Evolutionary conservation across 2,888 invertebrate species (phyloP).

Genomic region (Dicyrtoma fusca): DNA sequence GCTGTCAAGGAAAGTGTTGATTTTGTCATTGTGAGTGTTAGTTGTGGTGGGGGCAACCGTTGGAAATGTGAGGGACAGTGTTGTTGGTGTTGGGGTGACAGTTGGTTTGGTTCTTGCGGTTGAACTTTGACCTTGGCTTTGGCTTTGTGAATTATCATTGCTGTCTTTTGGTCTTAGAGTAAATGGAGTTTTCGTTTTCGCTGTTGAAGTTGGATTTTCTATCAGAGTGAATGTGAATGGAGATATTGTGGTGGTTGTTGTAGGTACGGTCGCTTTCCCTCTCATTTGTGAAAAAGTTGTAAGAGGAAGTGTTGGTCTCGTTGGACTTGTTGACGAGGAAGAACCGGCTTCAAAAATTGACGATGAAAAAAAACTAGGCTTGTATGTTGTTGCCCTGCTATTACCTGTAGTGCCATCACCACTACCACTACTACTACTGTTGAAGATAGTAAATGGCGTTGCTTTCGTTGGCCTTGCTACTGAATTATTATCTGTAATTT

Average conservation of each 20-base stretch:
- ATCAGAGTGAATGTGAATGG: too few species aligned
- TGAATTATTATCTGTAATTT: too few species aligned
- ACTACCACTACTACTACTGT: too few species aligned
- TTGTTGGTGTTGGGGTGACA: conserved; percentile 6
- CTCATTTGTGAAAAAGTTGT: conserved; percentile 3
- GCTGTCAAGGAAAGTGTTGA: conserved; percentile 19
- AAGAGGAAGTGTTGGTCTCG: neutral
- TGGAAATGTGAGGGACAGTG: neutral
- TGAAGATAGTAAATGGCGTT: too few species aligned
- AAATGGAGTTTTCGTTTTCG: conserved; percentile 26
- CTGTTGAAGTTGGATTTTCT: neutral
- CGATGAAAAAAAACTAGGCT: conserved; percentile 2
- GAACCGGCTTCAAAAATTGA: conserved; percentile 9
- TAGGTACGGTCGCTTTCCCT: neutral
- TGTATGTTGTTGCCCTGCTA: neutral
- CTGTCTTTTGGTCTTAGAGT: conserved; percentile 32
- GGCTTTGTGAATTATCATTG: too few species aligned
- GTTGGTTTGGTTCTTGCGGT: conserved; percentile 1
- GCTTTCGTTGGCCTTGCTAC: too few species aligned
- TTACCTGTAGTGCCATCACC: neutral
- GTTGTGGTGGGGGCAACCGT: neutral
- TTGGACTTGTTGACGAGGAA: neutral
- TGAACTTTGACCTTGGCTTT: conserved; percentile 4
- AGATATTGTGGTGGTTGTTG: neutral
- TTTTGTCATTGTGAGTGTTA: neutral